Evolutionary conservation across 1,140 invertebrate species (phyloP).

Genomic region (Lerema accius): DNA sequence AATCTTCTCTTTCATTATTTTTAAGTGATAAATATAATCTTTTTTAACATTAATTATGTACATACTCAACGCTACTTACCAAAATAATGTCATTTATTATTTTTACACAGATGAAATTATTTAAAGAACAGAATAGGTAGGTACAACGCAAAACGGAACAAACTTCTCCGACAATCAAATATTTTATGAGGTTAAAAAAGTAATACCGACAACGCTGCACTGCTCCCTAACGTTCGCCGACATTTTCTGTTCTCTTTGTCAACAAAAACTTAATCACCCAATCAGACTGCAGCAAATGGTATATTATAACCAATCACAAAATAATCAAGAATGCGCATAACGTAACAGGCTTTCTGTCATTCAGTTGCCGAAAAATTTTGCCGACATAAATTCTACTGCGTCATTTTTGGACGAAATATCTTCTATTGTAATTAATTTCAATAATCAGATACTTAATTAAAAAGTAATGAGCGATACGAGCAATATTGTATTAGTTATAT

Average conservation of each 20-base stretch:
- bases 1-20: slow-evolving; percentile 7
- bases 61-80: slow-evolving; percentile 58
- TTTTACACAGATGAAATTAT: slow-evolving; percentile 63
- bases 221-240: slow-evolving; percentile 59
- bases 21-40: neutral
- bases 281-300: slow-evolving; percentile 32
- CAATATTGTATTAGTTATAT: too few relatives aligned
- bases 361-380: slow-evolving; percentile 42
- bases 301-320: slow-evolving; percentile 46
- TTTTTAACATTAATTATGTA: slow-evolving; percentile 30
- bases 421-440: too few relatives aligned
- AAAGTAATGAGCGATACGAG: too few relatives aligned
- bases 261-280: slow-evolving; percentile 38
- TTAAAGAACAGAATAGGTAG: slow-evolving; percentile 39
- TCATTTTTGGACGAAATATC: slow-evolving; percentile 54
- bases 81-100: slow-evolving; percentile 67
- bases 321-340: slow-evolving; percentile 26
- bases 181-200: slow-evolving; percentile 71
- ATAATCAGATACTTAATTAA: too few relatives aligned
- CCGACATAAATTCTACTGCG: slow-evolving; percentile 56
- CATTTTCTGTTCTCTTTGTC: slow-evolving; percentile 56
- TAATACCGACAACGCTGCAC: slow-evolving; percentile 57
- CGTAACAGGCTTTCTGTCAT: slow-evolving; percentile 55
- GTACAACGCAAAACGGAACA: slow-evolving; percentile 75
- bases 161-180: slow-evolving; percentile 65